Percentiles rank a stretch among this genome's conserved stretches.
Evolutionary conservation across 2,113 vertebrate genomes (phyloP).

Genomic region (Aspiorhynchus laticeps): DNA sequence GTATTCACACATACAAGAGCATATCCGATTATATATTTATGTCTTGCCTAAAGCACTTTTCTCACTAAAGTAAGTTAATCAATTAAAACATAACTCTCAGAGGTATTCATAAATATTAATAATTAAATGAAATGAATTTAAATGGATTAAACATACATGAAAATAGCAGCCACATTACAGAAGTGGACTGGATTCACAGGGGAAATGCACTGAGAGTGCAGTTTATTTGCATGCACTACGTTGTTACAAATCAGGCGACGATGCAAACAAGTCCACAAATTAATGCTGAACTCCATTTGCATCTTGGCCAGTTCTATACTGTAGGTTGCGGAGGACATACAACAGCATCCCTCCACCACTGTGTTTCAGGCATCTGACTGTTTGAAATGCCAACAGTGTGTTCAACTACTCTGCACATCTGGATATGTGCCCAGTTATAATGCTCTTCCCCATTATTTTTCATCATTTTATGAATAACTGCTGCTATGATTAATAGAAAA

Average conservation of each 20-base stretch:
- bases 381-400: background rate
- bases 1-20: background rate
- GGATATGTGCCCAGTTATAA: background rate
- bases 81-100: constrained; percentile 21
- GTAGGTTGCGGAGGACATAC: background rate
- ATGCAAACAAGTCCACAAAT: background rate
- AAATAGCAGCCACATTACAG: background rate
- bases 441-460: background rate
- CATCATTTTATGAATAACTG: background rate
- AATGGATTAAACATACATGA: constrained; percentile 10
- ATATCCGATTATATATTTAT: constrained; percentile 11
- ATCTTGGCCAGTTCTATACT: background rate
- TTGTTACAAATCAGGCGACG: constrained; percentile 4
- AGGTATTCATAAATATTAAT: constrained; percentile 5
- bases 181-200: constrained; percentile 5
- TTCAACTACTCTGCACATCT: background rate
- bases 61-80: background rate
- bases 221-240: background rate
- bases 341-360: background rate
- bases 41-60: constrained; percentile 11
- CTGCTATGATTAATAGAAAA: background rate
- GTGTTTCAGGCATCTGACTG: background rate
- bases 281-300: background rate
- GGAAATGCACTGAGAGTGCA: background rate
- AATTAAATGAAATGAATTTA: background rate